Conservation (phyloP, 2,888 invertebrate species). For the Lepeophtheirus nordmannii region DNA sequence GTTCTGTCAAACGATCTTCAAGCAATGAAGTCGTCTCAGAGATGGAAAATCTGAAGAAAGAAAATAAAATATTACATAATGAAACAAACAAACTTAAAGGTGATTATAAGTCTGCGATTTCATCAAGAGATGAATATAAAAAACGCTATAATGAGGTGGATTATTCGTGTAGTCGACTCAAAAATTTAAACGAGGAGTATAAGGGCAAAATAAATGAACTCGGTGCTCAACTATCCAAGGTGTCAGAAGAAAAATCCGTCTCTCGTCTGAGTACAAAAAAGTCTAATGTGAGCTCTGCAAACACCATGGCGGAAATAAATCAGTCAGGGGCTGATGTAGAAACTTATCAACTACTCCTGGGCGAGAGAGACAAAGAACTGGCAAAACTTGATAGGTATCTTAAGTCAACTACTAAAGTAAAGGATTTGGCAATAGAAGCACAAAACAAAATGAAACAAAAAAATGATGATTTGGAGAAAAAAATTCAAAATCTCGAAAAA, state of each 20-base stretch:
- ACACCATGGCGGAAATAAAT: not conserved
- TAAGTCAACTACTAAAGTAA: not conserved
- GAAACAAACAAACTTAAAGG: not conserved
- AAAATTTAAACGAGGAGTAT: no score
- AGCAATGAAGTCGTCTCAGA: not conserved
- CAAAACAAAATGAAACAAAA: not conserved
- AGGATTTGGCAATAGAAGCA: constrained; percentile 2
- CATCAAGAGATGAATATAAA: no score
- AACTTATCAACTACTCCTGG: not conserved
- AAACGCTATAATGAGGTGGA: no score
- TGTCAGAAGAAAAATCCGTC: not conserved
- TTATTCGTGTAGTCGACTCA: no score
- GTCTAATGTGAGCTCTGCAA: not conserved
- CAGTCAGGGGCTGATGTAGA: not conserved
- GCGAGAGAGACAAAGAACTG: not conserved
- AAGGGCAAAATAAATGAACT: no score
- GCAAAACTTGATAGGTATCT: not conserved
- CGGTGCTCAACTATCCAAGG: no score
- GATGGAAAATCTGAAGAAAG: not conserved
- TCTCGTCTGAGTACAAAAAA: constrained; percentile 3
- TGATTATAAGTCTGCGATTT: no score
- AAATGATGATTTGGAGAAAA: not conserved
- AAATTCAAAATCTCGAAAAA: not conserved
- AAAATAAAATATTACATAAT: not conserved
- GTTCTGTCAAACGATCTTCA: not conserved